Percentiles rank a stretch among this genome's conserved stretches.
These are phyloP conservation scores for Drosophila glabriapex DNA, from an alignment of 2,888 invertebrate species.

Conservation along the genomic window DNA sequence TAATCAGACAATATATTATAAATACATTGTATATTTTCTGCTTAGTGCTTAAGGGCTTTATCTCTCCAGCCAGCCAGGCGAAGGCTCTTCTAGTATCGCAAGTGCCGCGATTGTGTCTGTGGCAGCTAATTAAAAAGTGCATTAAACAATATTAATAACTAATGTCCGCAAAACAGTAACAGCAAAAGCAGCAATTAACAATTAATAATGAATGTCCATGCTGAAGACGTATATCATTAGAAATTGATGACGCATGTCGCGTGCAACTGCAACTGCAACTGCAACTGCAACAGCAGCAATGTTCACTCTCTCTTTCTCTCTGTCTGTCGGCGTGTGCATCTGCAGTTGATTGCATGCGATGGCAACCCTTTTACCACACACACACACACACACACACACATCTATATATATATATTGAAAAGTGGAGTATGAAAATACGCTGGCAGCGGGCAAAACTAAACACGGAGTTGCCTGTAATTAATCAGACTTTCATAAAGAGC, in stretches of 20 bases:
- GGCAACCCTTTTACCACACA: slow-evolving; percentile 57
- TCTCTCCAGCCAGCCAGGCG: background rate
- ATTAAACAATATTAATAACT: slow-evolving; percentile 62
- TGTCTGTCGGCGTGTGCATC: slow-evolving; percentile 13
- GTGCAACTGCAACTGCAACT: slow-evolving; percentile 66
- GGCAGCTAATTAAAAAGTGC: slow-evolving; percentile 47
- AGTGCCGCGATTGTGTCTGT: slow-evolving; percentile 2
- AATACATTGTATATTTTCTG: background rate
- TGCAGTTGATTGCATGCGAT: slow-evolving; percentile 54
- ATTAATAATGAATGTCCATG: slow-evolving; percentile 57
- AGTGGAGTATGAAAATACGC: slow-evolving; percentile 38
- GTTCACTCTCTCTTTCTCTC: too few species aligned
- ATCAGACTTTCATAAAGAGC: slow-evolving; percentile 81
- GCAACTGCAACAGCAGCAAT: slow-evolving; percentile 24
- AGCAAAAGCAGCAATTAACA: slow-evolving; percentile 31
- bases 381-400: background rate
- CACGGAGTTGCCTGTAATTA: slow-evolving; percentile 67
- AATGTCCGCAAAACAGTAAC: slow-evolving; percentile 49
- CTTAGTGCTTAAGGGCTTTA: background rate
- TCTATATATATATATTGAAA: slow-evolving; percentile 30
- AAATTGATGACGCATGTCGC: slow-evolving; percentile 82
- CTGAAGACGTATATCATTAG: slow-evolving; percentile 76
- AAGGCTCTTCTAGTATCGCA: background rate
- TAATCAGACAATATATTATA: background rate
- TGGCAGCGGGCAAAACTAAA: slow-evolving; percentile 23